phyloP scores from a whole-genome alignment of 2,797 vertebrate genomes.

The Ceryle rudis region DNA sequence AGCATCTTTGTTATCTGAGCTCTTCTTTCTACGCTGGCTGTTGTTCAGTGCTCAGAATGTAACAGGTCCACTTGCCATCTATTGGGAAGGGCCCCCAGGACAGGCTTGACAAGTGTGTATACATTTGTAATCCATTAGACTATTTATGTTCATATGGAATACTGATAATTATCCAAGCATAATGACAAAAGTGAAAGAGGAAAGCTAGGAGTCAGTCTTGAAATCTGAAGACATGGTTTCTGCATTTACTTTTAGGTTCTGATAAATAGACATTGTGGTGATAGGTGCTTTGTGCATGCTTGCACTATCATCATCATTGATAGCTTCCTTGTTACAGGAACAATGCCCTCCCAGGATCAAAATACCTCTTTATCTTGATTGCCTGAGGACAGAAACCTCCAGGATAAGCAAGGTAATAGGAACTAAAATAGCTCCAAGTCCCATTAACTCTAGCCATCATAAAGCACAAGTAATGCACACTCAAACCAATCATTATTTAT shows the following conservation, averaged over 20 bases:
- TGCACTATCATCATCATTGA: background rate
- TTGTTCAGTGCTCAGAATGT: background rate
- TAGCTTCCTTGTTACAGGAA: conserved; percentile 2
- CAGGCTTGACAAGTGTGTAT: background rate
- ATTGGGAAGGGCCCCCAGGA: background rate
- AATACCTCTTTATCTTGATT: conserved; percentile 3
- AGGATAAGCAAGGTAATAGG: background rate
- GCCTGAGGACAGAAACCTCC: background rate
- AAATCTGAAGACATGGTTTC: background rate
- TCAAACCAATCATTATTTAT: conserved; percentile 42
- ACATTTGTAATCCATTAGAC: fast-evolving
- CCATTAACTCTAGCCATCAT: background rate
- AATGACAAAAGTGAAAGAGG: background rate
- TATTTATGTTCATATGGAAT: background rate
- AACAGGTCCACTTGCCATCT: fast-evolving
- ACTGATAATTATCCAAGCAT: fast-evolving
- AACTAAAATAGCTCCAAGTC: conserved; percentile 29
- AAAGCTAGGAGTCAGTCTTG: background rate
- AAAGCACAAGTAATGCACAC: conserved; percentile 13
- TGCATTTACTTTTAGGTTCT: background rate
- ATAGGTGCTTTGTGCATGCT: background rate
- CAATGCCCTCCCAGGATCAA: background rate
- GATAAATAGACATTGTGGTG: background rate
- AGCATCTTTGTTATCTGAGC: background rate
- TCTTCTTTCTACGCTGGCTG: background rate